Conservation (phyloP, 2,113 vertebrate genomes). For the Speoplatyrhinus poulsoni region DNA sequence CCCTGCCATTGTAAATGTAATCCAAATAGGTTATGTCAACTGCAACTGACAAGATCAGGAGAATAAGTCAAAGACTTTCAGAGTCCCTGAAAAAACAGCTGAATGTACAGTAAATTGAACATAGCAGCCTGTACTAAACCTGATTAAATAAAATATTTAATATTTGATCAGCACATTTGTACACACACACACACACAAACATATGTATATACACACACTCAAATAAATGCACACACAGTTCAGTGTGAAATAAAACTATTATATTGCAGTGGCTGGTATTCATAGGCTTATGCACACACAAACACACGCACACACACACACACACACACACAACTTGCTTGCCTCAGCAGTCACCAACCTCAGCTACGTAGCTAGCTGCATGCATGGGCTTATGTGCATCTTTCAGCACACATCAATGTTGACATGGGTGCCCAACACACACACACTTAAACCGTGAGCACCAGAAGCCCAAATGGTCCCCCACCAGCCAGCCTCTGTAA, state of each 20-base stretch:
- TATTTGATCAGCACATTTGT: neutral
- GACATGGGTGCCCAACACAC: neutral
- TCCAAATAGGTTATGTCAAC: slow-evolving; percentile 8
- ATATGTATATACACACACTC: neutral
- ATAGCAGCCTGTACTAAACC: slow-evolving; percentile 39
- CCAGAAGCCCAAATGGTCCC: slow-evolving; percentile 31
- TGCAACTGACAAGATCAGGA: slow-evolving; percentile 27
- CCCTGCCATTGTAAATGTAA: neutral
- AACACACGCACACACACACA: neutral
- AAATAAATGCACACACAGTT: slow-evolving; percentile 14
- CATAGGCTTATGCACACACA: neutral
- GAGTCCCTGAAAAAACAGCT: slow-evolving; percentile 45
- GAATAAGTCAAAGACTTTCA: slow-evolving; percentile 28
- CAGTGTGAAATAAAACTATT: too few species aligned
- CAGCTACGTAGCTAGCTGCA: too few species aligned
- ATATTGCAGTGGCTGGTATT: neutral
- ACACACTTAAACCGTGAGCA: neutral
- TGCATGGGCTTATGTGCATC: neutral
- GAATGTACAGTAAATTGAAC: slow-evolving; percentile 42
- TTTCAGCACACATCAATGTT: neutral
- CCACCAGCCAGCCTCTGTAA: slow-evolving; percentile 40
- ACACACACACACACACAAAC: slow-evolving; percentile 5
- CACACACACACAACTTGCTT: neutral
- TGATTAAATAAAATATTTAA: slow-evolving; percentile 28
- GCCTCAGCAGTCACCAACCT: neutral